Evolutionary conservation across 2,888 invertebrate genomes (phyloP).

Genomic region (Phalera bucephala): DNA sequence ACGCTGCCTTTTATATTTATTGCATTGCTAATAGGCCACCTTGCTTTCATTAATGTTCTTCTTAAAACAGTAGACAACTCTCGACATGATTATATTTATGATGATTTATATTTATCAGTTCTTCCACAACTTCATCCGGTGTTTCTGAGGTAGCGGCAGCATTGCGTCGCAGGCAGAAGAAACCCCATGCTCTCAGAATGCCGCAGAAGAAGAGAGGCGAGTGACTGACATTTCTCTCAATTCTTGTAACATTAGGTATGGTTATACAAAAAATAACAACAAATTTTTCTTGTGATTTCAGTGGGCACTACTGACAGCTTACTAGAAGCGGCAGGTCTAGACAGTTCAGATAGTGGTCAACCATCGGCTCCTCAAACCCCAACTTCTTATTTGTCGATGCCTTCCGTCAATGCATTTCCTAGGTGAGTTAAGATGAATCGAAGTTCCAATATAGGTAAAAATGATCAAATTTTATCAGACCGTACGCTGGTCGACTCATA

Average conservation of each 20-base stretch:
- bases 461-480: no score
- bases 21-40: no score
- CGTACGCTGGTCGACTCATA: no score
- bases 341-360: slow-evolving; percentile 72
- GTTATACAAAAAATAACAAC: no score
- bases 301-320: slow-evolving; percentile 76
- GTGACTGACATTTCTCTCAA: no score
- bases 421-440: no score
- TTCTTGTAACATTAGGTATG: no score
- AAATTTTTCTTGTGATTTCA: slow-evolving; percentile 15
- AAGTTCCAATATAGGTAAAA: no score
- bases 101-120: slow-evolving; percentile 48
- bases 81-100: no score
- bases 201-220: slow-evolving; percentile 72
- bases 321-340: slow-evolving; percentile 69
- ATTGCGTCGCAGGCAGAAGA: slow-evolving; percentile 66
- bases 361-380: slow-evolving; percentile 81
- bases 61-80: no score
- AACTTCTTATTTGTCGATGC: slow-evolving; percentile 93
- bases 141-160: slow-evolving; percentile 72
- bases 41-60: no score
- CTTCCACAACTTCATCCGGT: slow-evolving; percentile 70
- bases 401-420: slow-evolving; percentile 92
- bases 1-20: no score
- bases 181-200: slow-evolving; percentile 69